Evolutionary conservation across 2,113 vertebrate species (phyloP), one percentile per base, ranked within the genome.

Genomic region (Gymnocephalus cernua): DNA sequence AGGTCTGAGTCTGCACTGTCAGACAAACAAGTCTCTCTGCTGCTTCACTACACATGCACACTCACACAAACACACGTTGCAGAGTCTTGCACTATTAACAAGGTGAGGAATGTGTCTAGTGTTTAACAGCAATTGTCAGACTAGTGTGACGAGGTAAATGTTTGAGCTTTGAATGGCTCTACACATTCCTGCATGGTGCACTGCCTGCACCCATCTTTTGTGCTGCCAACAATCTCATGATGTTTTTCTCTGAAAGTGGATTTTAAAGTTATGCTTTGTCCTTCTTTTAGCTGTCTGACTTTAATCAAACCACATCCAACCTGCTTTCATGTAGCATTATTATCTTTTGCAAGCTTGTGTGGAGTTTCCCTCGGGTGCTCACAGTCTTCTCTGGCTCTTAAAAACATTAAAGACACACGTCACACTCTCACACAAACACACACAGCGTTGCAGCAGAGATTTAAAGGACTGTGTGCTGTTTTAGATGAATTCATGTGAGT

Each of bases 101-200:
- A 91, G 80, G 82, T 88, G 92, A 91, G 92, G 90, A 94, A 94
- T 89, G 90, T 83, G 73, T 74, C 51, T 27, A 3, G 71, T 70
- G 79, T 87, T 87, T 81, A 82, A 84, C 86, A 68, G 67, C 79
- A 51, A 81, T 92, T 89, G 89, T 87, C 81, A 63, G 29, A 56
- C 44, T 65, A 25, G 83, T 92, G 92, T 77, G 90, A 93, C 80
- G 78, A 80, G 66, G 76, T 76, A 70, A 86, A 87, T 35, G 63
- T 70, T 66, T 75, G 29, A 72, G 45, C 73, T 79, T 44, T 77
- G 38, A 64, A 79, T 51, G 66, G 58, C 57, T 73, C 70, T 11
- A 3, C 32, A 56, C 75, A 86, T 83, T 86, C 80, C 82, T 65
- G 61, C n/a, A 23, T 15, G 25, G 53, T 25, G 56, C 72, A 38